Evolutionary conservation across 1,140 invertebrate species (phyloP), one percentile per base, ranked within the genome.

Genomic region (Riptortus pedestris): DNA sequence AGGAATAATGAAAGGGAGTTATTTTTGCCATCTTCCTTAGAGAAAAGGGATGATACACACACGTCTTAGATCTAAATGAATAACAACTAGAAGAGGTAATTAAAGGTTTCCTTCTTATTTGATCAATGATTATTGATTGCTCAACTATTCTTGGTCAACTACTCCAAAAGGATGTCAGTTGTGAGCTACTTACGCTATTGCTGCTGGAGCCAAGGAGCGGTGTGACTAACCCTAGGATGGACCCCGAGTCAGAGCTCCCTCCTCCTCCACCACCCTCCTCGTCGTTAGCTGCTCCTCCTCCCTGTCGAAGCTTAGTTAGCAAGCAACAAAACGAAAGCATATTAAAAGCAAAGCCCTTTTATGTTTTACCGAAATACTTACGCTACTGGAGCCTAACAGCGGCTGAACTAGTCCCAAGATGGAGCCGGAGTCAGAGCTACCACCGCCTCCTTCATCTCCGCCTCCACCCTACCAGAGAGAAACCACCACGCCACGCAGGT

Each of bases 401-500:
- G 65, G 65, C 57, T 27, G 20, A 18, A 66, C 28, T 7, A 66
- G 60, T 14, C 63, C 66, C 18, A 70, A 57, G 38, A 70, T 70
- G 16, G 67, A 55, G n/a, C 66, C 66, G 20, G 66, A 69, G 45
- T 68, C 69, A n/a, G 66, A 67, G 12, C 69, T 67, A 31, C 61
- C 43, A 22, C 65, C 62, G 16, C 48, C 29, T 28, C 31, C 65
- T 16, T 59, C 60, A 12, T 52, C 66, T 12, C 51, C 62, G 20
- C 51, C 51, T 7, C 51, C 51, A 2, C 51, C 51, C 9, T 24
- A 18, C 51, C 31, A 14, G 31, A 14, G 5, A 7, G 14, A 14
- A 38, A 38, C 31, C 31, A 7, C 31, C 31, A 38, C 5, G 31
- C 31, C 31, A 38, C 5, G 14, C 5, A 38, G 31, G 14, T 38